phyloP scores from a whole-genome alignment of 2,113 vertebrate species.

The Ictidomys tridecemlineatus region DNA sequence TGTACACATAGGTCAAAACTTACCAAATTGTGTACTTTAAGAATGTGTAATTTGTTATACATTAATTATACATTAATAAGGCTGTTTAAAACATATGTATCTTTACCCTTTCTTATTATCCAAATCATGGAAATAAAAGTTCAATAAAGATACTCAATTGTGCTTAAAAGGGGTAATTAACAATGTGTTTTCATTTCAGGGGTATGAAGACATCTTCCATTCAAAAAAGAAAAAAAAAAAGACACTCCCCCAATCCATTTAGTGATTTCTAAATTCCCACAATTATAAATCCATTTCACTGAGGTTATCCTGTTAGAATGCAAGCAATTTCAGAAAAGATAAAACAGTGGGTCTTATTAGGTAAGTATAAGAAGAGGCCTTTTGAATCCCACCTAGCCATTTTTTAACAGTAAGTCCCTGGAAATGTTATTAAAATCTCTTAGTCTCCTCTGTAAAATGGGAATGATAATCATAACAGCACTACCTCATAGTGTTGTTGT shows the following conservation, averaged over 20 bases:
- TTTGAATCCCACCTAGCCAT: neutral
- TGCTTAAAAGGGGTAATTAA: conserved; percentile 2
- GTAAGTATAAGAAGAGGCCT: neutral
- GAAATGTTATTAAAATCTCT: conserved; percentile 20
- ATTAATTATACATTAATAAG: conserved; percentile 46
- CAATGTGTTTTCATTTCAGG: conserved; percentile 37
- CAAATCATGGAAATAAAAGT: conserved; percentile 9
- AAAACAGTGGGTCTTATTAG: neutral
- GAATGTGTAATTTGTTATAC: neutral
- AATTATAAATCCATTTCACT: conserved; percentile 47
- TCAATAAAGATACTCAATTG: conserved; percentile 38
- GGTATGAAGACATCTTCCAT: neutral
- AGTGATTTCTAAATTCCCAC: conserved; percentile 59
- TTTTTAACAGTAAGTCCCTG: conserved; percentile 13
- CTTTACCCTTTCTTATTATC: conserved; percentile 40
- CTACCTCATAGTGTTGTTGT: neutral
- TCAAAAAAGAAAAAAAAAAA: neutral
- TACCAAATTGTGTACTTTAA: neutral
- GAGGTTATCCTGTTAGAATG: conserved; percentile 47
- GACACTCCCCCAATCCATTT: neutral
- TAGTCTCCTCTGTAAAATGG: conserved; percentile 42
- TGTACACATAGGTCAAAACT: neutral
- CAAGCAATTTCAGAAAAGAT: conserved; percentile 22
- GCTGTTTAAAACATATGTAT: neutral
- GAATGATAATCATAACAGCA: neutral